These are phyloP conservation scores for Oreochromis grahami DNA, from an alignment of 2,797 vertebrate species.

Conservation along the genomic window DNA sequence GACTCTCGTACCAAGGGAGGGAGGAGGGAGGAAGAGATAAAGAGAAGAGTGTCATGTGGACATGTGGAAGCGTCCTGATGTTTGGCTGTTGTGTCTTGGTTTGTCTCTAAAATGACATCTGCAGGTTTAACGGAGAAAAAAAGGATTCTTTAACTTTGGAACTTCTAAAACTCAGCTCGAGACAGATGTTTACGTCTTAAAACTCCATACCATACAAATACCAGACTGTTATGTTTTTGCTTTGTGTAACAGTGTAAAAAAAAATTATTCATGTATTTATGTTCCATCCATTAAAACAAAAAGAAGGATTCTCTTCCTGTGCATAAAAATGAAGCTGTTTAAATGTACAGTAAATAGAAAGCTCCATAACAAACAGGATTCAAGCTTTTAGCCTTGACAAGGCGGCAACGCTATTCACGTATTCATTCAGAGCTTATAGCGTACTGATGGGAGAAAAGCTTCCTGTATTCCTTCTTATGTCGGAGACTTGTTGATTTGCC, in stretches of 20 bases:
- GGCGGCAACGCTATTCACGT: constrained; percentile 3
- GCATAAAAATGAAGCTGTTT: not conserved
- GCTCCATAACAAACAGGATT: constrained; percentile 29
- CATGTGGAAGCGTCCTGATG: constrained; percentile 53
- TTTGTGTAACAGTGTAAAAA: not conserved
- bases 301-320: not conserved
- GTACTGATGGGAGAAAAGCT: constrained; percentile 18
- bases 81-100: constrained; percentile 37
- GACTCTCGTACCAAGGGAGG: constrained; percentile 23
- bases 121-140: not conserved
- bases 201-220: not conserved
- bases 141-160: not conserved
- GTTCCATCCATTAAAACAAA: not conserved
- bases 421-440: constrained; percentile 3
- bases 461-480: constrained; percentile 47
- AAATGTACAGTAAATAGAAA: constrained; percentile 24
- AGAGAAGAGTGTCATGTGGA: constrained; percentile 30
- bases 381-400: constrained; percentile 33
- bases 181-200: constrained; percentile 23
- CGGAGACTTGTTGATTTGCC: constrained; percentile 66
- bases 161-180: constrained; percentile 20
- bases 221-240: not conserved
- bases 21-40: constrained; percentile 3
- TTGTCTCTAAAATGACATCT: constrained; percentile 23
- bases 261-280: not conserved